Evolutionary conservation across 2,113 vertebrate species (phyloP).

Genomic region (Megalops atlanticus): DNA sequence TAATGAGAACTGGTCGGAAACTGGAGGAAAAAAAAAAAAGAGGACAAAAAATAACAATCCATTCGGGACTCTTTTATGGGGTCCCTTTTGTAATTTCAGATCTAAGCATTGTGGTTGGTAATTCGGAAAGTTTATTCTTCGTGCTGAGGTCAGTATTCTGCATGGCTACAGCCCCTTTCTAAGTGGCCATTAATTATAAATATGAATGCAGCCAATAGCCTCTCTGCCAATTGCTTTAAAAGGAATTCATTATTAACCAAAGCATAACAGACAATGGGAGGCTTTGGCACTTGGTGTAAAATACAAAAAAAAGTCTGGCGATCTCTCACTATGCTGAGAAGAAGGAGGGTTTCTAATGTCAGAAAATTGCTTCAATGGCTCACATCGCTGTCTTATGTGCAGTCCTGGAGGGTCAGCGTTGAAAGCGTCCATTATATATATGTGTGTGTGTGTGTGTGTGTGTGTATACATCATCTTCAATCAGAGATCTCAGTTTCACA

Average conservation of each 20-base stretch:
- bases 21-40: not conserved
- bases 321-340: not conserved
- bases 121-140: conserved; percentile 3
- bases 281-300: not conserved
- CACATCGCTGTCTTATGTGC: not conserved
- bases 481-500: too few species aligned
- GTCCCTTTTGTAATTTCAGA: not conserved
- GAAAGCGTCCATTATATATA: too few species aligned
- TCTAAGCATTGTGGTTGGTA: not conserved
- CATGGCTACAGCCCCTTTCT: not conserved
- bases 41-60: conserved; percentile 18
- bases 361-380: not conserved
- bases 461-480: too few species aligned
- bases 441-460: too few species aligned
- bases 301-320: not conserved
- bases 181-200: conserved; percentile 11
- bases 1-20: conserved; percentile 1
- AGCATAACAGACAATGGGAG: not conserved
- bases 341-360: not conserved
- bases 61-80: conserved; percentile 23
- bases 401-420: not conserved
- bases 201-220: not conserved
- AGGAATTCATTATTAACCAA: conserved; percentile 10
- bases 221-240: not conserved
- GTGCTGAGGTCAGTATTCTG: conserved; percentile 4